These are phyloP conservation scores for Chelon labrosus DNA, from an alignment of 2,797 vertebrate species.

Conservation along the genomic window DNA sequence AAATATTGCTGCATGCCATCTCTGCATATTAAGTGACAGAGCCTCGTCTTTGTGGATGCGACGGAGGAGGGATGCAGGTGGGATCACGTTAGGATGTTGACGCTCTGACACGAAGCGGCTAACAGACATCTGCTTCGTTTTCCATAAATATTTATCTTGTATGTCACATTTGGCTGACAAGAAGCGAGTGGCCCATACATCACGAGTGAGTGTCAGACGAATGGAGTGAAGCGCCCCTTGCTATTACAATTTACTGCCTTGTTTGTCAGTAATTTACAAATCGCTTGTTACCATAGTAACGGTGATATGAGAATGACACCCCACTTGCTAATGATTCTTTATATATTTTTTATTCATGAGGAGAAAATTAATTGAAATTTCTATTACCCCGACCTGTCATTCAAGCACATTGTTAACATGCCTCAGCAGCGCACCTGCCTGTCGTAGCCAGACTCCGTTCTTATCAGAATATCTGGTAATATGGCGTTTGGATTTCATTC, in stretches of 20 bases:
- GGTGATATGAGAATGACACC: background rate
- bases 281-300: constrained; percentile 15
- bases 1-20: constrained; percentile 56
- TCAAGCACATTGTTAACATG: background rate
- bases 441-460: too few species aligned
- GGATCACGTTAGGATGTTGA: constrained; percentile 30
- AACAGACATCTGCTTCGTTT: constrained; percentile 21
- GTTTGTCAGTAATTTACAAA: constrained; percentile 27
- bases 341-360: background rate
- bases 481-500: too few species aligned
- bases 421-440: too few species aligned
- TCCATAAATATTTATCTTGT: constrained; percentile 21
- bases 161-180: constrained; percentile 34
- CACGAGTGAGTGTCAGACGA: constrained; percentile 13
- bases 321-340: background rate
- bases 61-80: constrained; percentile 5
- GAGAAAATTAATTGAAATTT: constrained; percentile 3
- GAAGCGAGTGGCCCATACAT: constrained; percentile 11
- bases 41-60: constrained; percentile 46
- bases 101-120: constrained; percentile 9
- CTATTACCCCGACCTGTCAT: background rate
- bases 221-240: background rate
- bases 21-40: constrained; percentile 39
- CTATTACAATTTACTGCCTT: background rate
- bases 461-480: too few species aligned